Evolutionary conservation across 2,888 invertebrate species (phyloP), one percentile per base, ranked within the genome.

Genomic region (Macrosoma leucophasiata): DNA sequence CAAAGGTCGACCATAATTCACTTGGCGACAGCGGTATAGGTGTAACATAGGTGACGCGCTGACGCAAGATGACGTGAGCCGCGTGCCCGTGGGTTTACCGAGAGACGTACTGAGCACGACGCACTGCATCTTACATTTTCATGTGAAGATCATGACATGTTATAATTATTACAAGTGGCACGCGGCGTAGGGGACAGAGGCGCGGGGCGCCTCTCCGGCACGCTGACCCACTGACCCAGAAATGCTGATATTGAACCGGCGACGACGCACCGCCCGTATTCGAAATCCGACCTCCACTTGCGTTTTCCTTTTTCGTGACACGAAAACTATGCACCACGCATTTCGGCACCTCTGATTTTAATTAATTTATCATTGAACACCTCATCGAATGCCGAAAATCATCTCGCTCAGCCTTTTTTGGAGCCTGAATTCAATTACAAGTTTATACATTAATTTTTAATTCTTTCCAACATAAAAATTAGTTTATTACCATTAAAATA

Each of bases 221-320:
- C 60, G 64, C 63, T 82, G 82, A 71, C 82, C 81, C 76, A 84
- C 82, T 84, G 70, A 81, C 84, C 82, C 70, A 84, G 76, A 76
- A 78, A 66, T 59, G 65, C 68, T 79, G 81, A 79, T 84, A 82
- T 82, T 82, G 82, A 82, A 82, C 82, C 81, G 64, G 58, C 68
- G 58, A 60, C 69, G 67, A 72, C 73, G 70, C 71, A 68, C 63
- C 60, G 64, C 70, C 69, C 72, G 70, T 68, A 70, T 75, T 70
- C 74, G 65, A 73, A 76, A 74, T 62, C 55, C 74, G 71, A 74
- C 81, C 81, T 77, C 79, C 62, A 75, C 70, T 75, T 64, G 58
- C 65, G 61, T 70, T 75, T 76, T 70, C 62, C 66, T 63, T 65
- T 66, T 60, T 47, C 43, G 38, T 45, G 40, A 37, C 36, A 43